Base-by-base conservation (phyloP, 2,888 invertebrate species). In the Troides helena region DNA sequence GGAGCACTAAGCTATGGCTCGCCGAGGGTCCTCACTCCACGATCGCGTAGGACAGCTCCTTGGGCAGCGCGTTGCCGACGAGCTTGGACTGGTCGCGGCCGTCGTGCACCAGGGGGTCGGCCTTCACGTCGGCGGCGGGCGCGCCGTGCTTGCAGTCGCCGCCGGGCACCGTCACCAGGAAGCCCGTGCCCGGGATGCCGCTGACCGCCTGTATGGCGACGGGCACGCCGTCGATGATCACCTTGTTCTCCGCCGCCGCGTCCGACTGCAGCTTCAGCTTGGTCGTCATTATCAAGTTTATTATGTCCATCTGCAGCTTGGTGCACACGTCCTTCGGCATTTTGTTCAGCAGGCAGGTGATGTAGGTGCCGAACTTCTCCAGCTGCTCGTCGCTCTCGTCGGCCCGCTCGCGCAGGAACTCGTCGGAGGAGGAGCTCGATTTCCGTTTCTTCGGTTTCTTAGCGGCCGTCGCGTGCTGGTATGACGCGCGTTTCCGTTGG, bases 231-330 rank as follows among this genome's bases (percentile, higher is more conserved):
- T 68, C 69, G n/a, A 65, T 43, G 12, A 70, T 21, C 17, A 67
- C 56, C 17, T 68, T 68, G n/a, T 21, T 64, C 18, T 71, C 65
- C 2, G 58, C 14, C 57, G 64, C 59, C 18, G 30, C 30, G 30
- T 72, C 72, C 46, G 63, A 56, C 60, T 70, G 70, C 59, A 67
- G 64, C n/a, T 73, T 77, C 17, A 79, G 61, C 59, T 85, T 84
- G 0, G 85, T 82, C 17, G 74, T 84, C 78, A 88, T 80, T 21
- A 89, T 84, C 4, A 84, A 70, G 62, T 82, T 85, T 0, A 89
- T 79, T 0, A 89, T 85, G 4, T 89, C 87, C 68, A 84, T 75
- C 75, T 89, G 89, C 0, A 88, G 74, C 69, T 82, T 81, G 0
- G 79, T 78, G 58, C 81, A 81, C 0, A 73, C 68, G 0, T 84